A percentile compares a stretch with the other conserved stretches of the same genome.
phyloP scores from a whole-genome alignment of 2,888 invertebrate genomes.

The Cryptosula pallasiana region DNA sequence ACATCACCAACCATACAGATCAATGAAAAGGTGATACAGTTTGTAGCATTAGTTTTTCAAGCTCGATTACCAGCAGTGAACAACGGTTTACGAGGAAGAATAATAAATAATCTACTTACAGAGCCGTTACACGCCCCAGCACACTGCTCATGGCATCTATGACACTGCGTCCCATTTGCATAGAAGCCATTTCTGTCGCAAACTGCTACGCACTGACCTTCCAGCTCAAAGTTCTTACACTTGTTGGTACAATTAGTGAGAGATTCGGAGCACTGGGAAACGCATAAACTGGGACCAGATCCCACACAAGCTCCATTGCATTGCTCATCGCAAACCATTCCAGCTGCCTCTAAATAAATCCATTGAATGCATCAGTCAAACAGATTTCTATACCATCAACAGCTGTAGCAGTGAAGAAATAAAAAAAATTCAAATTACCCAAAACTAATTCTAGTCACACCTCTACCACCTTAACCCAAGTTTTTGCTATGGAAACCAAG shows the following conservation, averaged over 20 bases:
- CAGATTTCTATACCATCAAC: no score
- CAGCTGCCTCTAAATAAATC: background rate
- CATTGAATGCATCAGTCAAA: background rate
- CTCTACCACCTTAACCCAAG: no score
- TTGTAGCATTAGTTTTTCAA: no score
- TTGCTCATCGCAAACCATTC: slow-evolving; percentile 67
- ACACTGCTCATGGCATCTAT: slow-evolving; percentile 83
- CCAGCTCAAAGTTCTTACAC: slow-evolving; percentile 67
- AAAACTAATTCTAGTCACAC: no score
- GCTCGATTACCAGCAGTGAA: no score
- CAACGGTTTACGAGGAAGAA: no score
- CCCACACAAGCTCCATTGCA: slow-evolving; percentile 95
- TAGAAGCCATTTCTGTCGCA: background rate
- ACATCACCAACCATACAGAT: no score
- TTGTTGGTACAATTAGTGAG: slow-evolving; percentile 47
- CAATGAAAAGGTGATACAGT: no score
- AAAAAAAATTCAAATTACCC: no score
- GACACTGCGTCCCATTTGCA: slow-evolving; percentile 58
- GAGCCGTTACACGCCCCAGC: slow-evolving; percentile 78
- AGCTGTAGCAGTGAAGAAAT: no score
- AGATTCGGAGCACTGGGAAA: slow-evolving; percentile 46
- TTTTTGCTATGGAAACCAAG: no score
- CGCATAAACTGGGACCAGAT: slow-evolving; percentile 77
- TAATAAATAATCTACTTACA: no score
- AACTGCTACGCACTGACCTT: slow-evolving; percentile 29